Percentiles rank a stretch among this genome's conserved stretches.
phyloP scores from a whole-genome alignment of 2,113 vertebrate species.

The Bujurquina vittata region DNA sequence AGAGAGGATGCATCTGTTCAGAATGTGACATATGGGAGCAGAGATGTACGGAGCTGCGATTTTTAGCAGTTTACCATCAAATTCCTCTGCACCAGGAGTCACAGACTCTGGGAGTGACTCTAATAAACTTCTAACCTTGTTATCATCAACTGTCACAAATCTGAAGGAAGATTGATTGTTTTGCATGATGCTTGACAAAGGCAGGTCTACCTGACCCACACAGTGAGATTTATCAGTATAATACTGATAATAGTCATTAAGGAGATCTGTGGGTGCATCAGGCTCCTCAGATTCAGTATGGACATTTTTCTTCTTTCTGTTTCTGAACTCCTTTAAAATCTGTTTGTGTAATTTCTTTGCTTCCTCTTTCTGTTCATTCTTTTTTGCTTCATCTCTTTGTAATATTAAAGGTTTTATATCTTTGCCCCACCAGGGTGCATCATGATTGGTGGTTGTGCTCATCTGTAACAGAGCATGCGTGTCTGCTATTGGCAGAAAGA shows the following conservation, averaged over 20 bases:
- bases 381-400: background rate
- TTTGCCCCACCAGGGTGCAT: rapidly evolving
- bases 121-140: rapidly evolving
- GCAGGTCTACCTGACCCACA: rapidly evolving
- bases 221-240: rapidly evolving
- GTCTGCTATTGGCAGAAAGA: rapidly evolving
- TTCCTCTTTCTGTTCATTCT: background rate
- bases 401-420: too few species aligned
- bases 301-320: background rate
- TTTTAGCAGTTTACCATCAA: background rate
- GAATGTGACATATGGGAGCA: background rate
- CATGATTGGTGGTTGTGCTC: background rate
- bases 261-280: background rate
- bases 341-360: background rate
- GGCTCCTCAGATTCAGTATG: background rate
- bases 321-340: too few species aligned
- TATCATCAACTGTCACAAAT: background rate
- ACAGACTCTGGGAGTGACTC: rapidly evolving
- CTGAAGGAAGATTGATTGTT: too few species aligned
- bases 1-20: background rate
- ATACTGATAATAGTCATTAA: background rate
- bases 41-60: background rate
- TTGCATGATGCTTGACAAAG: background rate
- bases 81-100: background rate
- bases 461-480: background rate